These are phyloP conservation scores for Herminia tarsipennalis DNA, from an alignment of 2,888 invertebrate genomes.

Conservation along the genomic window DNA sequence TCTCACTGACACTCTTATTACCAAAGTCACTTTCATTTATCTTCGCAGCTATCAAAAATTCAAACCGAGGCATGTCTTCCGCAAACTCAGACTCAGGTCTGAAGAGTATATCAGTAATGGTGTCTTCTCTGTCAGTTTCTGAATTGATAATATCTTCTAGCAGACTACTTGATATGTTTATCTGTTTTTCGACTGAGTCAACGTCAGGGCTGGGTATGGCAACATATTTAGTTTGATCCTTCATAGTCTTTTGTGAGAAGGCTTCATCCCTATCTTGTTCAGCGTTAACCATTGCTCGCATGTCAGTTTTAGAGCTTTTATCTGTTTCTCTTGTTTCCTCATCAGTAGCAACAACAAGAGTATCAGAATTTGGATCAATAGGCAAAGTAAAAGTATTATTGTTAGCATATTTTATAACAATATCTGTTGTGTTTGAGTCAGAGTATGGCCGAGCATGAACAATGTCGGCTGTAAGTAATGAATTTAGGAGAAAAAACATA, in stretches of 20 bases:
- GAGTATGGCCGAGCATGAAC: constrained; percentile 73
- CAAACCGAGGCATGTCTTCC: constrained; percentile 70
- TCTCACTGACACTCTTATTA: constrained; percentile 54
- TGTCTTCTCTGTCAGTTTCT: constrained; percentile 78
- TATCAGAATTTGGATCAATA: constrained; percentile 73
- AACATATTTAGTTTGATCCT: constrained; percentile 50
- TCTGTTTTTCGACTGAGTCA: constrained; percentile 62
- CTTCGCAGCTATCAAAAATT: constrained; percentile 75
- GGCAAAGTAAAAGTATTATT: constrained; percentile 72
- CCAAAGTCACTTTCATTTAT: constrained; percentile 68
- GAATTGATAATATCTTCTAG: constrained; percentile 79
- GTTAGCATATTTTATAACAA: constrained; percentile 61
- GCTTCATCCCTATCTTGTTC: constrained; percentile 74
- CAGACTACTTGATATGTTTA: constrained; percentile 78
- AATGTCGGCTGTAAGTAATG: constrained; percentile 70
- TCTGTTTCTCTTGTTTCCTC: constrained; percentile 62
- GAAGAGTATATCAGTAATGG: constrained; percentile 75
- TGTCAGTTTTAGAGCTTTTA: constrained; percentile 67
- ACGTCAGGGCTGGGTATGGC: constrained; percentile 60
- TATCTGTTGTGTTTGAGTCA: constrained; percentile 58
- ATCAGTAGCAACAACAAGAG: constrained; percentile 70
- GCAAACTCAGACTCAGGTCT: constrained; percentile 70
- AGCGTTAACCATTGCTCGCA: constrained; percentile 71
- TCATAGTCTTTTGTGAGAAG: constrained; percentile 61
- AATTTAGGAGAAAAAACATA: constrained; percentile 74